Evolutionary conservation across 2,888 invertebrate species (phyloP).

Genomic region (Cremastinae sp.): DNA sequence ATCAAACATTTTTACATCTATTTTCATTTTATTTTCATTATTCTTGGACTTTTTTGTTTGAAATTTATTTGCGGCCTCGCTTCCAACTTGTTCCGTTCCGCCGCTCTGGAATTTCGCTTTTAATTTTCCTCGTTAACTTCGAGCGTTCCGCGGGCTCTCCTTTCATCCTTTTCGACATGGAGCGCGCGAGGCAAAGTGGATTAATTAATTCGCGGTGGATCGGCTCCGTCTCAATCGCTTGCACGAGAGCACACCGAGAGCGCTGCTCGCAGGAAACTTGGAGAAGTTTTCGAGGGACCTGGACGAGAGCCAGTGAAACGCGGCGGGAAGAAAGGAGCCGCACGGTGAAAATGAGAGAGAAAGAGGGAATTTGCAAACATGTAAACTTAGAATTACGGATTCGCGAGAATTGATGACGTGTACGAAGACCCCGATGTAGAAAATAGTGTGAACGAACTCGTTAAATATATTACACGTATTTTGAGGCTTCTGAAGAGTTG

Average conservation of each 20-base stretch:
- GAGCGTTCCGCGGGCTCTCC: slow-evolving; percentile 7
- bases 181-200: slow-evolving; percentile 36
- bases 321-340: slow-evolving; percentile 1
- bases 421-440: slow-evolving; percentile 69
- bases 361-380: slow-evolving; percentile 18
- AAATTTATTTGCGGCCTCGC: no score
- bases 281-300: slow-evolving; percentile 47
- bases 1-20: no score
- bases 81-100: neutral
- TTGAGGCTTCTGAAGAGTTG: neutral
- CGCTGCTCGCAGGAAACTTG: slow-evolving; percentile 35
- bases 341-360: slow-evolving; percentile 8
- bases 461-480: neutral
- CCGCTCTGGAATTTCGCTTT: slow-evolving; percentile 19
- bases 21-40: neutral
- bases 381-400: slow-evolving; percentile 43
- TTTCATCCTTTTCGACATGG: neutral
- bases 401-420: slow-evolving; percentile 64
- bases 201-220: slow-evolving; percentile 54
- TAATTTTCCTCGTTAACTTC: slow-evolving; percentile 51
- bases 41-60: neutral
- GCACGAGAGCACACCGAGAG: slow-evolving; percentile 11
- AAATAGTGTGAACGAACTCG: slow-evolving; percentile 72
- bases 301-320: slow-evolving; percentile 56
- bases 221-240: slow-evolving; percentile 10